These are phyloP conservation scores for Dasyornis broadbenti DNA, from an alignment of 2,113 vertebrate species.

Conservation along the genomic window DNA sequence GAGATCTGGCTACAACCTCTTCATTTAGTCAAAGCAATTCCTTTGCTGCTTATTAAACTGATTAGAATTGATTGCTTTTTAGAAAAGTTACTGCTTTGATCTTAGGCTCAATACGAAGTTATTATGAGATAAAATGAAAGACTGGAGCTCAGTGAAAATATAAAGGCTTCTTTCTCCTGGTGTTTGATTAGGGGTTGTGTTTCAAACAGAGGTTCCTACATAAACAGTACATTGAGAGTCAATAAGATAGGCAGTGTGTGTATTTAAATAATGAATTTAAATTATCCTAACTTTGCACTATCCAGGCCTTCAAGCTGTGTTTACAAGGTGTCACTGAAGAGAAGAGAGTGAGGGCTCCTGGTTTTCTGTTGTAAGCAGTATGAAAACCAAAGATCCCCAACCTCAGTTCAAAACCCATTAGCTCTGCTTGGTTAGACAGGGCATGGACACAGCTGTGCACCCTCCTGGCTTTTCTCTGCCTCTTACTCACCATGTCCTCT, in stretches of 20 bases:
- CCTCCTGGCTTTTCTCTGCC: background rate
- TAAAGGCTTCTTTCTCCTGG: background rate
- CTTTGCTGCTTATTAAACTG: background rate
- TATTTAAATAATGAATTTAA: background rate
- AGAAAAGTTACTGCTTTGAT: background rate
- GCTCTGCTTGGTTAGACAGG: background rate
- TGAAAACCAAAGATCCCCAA: rapidly evolving
- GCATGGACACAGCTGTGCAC: background rate
- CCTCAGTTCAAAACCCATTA: background rate
- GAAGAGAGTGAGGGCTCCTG: background rate
- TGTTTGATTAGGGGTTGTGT: background rate
- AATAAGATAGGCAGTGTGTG: background rate
- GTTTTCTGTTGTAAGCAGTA: background rate
- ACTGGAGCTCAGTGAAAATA: background rate
- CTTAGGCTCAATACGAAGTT: background rate
- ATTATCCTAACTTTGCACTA: background rate
- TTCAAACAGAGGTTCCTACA: background rate
- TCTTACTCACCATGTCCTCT: background rate
- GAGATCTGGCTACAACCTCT: background rate
- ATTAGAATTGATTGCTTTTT: background rate
- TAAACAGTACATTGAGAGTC: background rate
- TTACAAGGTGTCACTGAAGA: background rate
- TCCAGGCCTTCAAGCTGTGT: background rate
- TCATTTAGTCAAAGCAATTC: background rate
- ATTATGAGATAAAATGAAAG: background rate